Evolutionary conservation across 2,888 invertebrate genomes (phyloP).

Genomic region (Phlogophora meticulosa): DNA sequence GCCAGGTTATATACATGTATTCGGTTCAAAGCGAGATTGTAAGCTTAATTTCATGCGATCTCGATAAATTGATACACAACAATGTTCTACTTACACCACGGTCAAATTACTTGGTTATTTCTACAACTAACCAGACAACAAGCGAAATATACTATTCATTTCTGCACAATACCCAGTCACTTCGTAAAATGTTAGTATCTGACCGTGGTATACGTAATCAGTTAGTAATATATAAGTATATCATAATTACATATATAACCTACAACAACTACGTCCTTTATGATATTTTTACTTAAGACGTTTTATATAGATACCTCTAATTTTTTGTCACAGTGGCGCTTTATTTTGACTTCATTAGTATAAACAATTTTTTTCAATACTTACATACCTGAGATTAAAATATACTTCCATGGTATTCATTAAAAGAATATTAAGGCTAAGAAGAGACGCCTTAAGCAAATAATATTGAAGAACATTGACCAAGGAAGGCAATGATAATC

Average conservation of each 20-base stretch:
- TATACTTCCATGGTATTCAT: constrained; percentile 74
- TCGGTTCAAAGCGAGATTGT: constrained; percentile 79
- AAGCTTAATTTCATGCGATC: constrained; percentile 81
- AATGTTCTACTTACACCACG: constrained; percentile 70
- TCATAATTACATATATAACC: constrained; percentile 72
- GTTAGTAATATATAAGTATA: constrained; percentile 56
- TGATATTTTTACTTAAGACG: constrained; percentile 88
- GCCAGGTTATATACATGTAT: constrained; percentile 75
- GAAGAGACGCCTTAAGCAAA: constrained; percentile 85
- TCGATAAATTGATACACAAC: constrained; percentile 80
- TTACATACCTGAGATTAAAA: constrained; percentile 78
- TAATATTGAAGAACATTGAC: constrained; percentile 74
- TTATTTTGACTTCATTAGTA: constrained; percentile 90
- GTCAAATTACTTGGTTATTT: constrained; percentile 29
- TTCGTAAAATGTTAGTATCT: constrained; percentile 28
- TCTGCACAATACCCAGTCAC: constrained; percentile 31
- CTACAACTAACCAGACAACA: constrained; percentile 29
- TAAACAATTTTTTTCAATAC: constrained; percentile 86
- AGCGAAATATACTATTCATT: constrained; percentile 34
- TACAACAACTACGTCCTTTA: constrained; percentile 88
- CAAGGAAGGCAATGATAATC: constrained; percentile 76
- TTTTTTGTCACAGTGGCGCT: constrained; percentile 90
- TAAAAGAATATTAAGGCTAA: constrained; percentile 75
- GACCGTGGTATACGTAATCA: constrained; percentile 49
- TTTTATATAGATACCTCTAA: constrained; percentile 83